Evolutionary conservation across 2,888 invertebrate genomes (phyloP).

Genomic region (Xestia sexstrigata): DNA sequence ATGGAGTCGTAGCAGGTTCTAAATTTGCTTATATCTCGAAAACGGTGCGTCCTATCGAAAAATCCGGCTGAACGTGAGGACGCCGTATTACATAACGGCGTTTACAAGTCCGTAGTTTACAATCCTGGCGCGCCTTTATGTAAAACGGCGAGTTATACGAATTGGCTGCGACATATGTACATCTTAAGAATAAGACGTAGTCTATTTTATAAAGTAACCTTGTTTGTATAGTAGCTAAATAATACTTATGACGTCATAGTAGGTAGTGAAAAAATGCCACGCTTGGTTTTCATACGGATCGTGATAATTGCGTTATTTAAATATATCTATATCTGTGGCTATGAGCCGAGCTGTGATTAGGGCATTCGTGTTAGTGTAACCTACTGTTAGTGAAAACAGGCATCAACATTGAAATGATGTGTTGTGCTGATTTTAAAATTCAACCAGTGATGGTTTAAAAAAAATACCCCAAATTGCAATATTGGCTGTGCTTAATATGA

Average conservation of each 20-base stretch:
- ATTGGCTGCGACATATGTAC: too few species aligned
- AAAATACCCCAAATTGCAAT: conserved; percentile 26
- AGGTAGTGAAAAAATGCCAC: background rate
- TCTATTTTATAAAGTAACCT: background rate
- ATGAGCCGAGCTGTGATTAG: background rate
- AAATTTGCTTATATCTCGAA: too few species aligned
- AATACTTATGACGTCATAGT: background rate
- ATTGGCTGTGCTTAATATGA: conserved; percentile 52
- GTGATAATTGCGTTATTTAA: background rate
- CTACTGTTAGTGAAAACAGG: background rate
- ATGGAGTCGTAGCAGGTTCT: too few species aligned
- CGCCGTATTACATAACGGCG: too few species aligned
- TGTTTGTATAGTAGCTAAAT: background rate
- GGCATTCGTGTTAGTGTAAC: background rate
- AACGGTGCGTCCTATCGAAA: too few species aligned
- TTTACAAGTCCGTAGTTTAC: too few species aligned
- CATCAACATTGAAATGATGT: background rate
- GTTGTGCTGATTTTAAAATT: background rate
- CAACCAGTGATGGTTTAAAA: background rate
- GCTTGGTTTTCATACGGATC: background rate
- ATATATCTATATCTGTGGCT: background rate
- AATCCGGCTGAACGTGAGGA: too few species aligned
- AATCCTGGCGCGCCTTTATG: too few species aligned
- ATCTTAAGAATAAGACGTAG: too few species aligned
- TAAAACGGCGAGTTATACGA: too few species aligned